These are phyloP conservation scores for Lacanobia wlatinum DNA, from an alignment of 2,888 invertebrate species.

Conservation along the genomic window DNA sequence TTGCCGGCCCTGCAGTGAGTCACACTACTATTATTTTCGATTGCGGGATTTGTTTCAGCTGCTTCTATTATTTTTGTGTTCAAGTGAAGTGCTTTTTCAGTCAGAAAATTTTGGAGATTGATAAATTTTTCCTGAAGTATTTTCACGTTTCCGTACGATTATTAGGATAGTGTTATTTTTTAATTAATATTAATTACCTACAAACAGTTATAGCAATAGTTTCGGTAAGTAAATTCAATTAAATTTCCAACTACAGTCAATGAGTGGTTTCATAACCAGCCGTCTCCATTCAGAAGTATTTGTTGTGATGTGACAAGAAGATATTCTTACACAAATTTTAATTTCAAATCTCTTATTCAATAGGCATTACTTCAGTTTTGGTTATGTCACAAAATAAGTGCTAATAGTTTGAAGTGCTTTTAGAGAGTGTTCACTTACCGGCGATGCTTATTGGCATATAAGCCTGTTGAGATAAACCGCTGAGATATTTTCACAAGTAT, in stretches of 20 bases:
- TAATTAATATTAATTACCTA: slow-evolving; percentile 18
- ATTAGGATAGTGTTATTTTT: slow-evolving; percentile 17
- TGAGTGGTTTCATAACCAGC: slow-evolving; percentile 35
- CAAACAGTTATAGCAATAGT: not conserved
- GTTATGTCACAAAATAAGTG: slow-evolving; percentile 81
- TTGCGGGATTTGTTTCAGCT: slow-evolving; percentile 39
- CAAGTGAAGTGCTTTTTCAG: slow-evolving; percentile 56
- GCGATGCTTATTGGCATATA: slow-evolving; percentile 61
- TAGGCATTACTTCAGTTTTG: slow-evolving; percentile 70
- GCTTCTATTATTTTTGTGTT: slow-evolving; percentile 49
- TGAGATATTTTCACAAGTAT: slow-evolving; percentile 74
- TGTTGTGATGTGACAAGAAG: slow-evolving; percentile 38
- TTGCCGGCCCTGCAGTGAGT: slow-evolving; percentile 90
- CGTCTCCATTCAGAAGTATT: slow-evolving; percentile 33
- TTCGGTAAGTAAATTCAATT: slow-evolving; percentile 47
- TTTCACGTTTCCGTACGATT: not conserved
- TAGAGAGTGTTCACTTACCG: slow-evolving; percentile 76
- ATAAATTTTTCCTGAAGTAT: not conserved
- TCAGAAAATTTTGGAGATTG: not conserved
- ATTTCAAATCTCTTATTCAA: slow-evolving; percentile 73
- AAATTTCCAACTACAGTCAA: slow-evolving; percentile 6
- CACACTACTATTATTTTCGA: slow-evolving; percentile 60
- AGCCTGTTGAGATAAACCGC: slow-evolving; percentile 66
- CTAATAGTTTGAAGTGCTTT: slow-evolving; percentile 79
- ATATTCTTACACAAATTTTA: slow-evolving; percentile 64